These are phyloP conservation scores for Ptychadena robeensis DNA, from an alignment of 2,797 vertebrate genomes.

Conservation along the genomic window DNA sequence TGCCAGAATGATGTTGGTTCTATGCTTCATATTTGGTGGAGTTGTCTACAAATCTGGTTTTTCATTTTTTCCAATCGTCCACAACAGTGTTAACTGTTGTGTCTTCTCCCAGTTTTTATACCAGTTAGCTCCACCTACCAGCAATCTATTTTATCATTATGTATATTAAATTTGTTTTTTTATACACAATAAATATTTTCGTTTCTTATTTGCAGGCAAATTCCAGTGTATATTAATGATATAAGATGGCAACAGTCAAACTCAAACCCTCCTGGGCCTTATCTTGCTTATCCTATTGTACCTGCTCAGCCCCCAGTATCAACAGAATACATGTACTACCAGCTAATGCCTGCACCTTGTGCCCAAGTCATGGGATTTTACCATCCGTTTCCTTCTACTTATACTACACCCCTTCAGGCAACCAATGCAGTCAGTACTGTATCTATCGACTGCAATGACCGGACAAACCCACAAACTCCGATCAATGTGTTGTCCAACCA, in stretches of 20 bases:
- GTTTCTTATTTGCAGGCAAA: slow-evolving; percentile 78
- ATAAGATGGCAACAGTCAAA: slow-evolving; percentile 95
- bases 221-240: slow-evolving; percentile 91
- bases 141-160: too few relatives aligned
- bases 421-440: slow-evolving; percentile 82
- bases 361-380: slow-evolving; percentile 98
- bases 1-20: too few relatives aligned
- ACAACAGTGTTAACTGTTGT: too few relatives aligned
- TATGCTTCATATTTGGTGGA: too few relatives aligned
- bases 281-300: slow-evolving; percentile 94
- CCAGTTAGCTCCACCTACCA: too few relatives aligned
- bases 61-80: too few relatives aligned
- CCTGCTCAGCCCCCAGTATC: slow-evolving; percentile 92
- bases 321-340: slow-evolving; percentile 92
- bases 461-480: slow-evolving; percentile 79
- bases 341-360: slow-evolving; percentile 95
- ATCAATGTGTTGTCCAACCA: slow-evolving; percentile 80
- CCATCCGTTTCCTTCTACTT: slow-evolving; percentile 89
- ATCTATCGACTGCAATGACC: slow-evolving; percentile 85
- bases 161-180: too few relatives aligned
- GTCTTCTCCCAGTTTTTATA: too few relatives aligned
- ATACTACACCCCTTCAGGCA: slow-evolving; percentile 83
- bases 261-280: slow-evolving; percentile 87
- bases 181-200: slow-evolving; percentile 24
- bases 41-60: too few relatives aligned